Evolutionary conservation across 2,888 invertebrate species (phyloP), one percentile per base, ranked within the genome.

Genomic region (Hypolimnas misippus): DNA sequence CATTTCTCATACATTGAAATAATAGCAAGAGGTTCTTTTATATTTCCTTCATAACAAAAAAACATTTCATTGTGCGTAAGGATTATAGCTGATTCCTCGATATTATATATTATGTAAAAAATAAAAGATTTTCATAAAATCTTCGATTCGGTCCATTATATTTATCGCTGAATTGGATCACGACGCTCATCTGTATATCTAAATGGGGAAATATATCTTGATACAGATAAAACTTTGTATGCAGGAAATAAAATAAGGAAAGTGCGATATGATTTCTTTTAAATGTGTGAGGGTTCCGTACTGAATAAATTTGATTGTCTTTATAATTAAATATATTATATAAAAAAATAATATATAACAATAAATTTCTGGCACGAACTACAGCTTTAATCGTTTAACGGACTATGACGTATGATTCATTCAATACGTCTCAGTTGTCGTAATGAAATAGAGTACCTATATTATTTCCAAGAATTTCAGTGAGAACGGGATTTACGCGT

Each of bases 81-180:
- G 19, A 14, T 17, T 17, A 19, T 5, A 44, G 2, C 10, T 44
- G 19, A 44, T 21, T 19, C 12, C n/a, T n/a, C 16, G 40, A 40
- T 6, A 14, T 14, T 4, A 44, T 17, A 17, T 44, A 8, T 44
- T 12, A 42, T 42, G 44, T 10, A 25, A 3, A 49, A 49, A 49
- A 25, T 49, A 14, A 29, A 29, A n/a, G n/a, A 29, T 29, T 7
- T n/a, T 49, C 25, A 29, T 49, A 49, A 49, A 49, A 29, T 49
- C 12, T 49, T 25, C 14, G 14, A 49, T 6, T 29, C 29, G 4
- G 14, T 29, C 49, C 25, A 29, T 49, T 49, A 49, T 49, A 29
- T 49, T 49, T 49, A 29, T 25, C 14, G 25, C 49, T 49, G 49
- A 49, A 29, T 49, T 29, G 49, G 14, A 49, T 49, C 25, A 49